Evolutionary conservation across 2,113 vertebrate genomes (phyloP), one percentile per base, ranked within the genome.

Genomic region (Phyllostomus hastatus): DNA sequence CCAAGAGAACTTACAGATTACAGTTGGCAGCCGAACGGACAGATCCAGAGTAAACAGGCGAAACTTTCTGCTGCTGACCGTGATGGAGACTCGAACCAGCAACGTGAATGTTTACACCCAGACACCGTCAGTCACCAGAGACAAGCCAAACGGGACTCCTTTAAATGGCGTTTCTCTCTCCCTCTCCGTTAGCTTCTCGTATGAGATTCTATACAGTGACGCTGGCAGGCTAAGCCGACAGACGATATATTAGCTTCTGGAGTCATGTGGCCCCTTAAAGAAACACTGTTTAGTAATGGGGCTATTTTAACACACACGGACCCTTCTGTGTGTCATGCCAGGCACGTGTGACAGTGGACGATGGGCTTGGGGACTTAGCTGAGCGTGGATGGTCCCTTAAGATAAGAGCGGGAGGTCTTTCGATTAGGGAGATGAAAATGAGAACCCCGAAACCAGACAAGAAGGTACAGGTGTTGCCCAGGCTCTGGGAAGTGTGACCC

Each of bases 21-120:
- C 11, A 2, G 26, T 24, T 90, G 92, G 76, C 38, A 4, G 92
- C 59, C 5, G 0, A 7, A 5, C 7, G 24, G 66, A 90, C 70
- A 96, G 92, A 92, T 79, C 69, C 5, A 50, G 79, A 69, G 67
- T 79, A 75, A 96, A 94, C 67, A 90, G 73, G 41, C 35, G 69
- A 72, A 35, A 79, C 70, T n/a, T 57, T 41, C 75, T 15, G 69
- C 67, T 69, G 35, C 31, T 33, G 20, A 82, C 48, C 35, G 1
- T 43, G 64, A 52, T 59, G 88, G 73, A 82, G 28, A 41, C 31
- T 24, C 17, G 22, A 66, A 48, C 31, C 91, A 92, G 91, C 26
- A 54, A 50, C 20, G 0, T 7, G 41, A 48, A 9, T n/a, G 41
- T 52, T 73, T 31, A 50, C 26, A 61, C 35, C 59, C 52, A 20